phyloP scores from a whole-genome alignment of 2,797 vertebrate genomes.

The Fistularia tabacaria region DNA sequence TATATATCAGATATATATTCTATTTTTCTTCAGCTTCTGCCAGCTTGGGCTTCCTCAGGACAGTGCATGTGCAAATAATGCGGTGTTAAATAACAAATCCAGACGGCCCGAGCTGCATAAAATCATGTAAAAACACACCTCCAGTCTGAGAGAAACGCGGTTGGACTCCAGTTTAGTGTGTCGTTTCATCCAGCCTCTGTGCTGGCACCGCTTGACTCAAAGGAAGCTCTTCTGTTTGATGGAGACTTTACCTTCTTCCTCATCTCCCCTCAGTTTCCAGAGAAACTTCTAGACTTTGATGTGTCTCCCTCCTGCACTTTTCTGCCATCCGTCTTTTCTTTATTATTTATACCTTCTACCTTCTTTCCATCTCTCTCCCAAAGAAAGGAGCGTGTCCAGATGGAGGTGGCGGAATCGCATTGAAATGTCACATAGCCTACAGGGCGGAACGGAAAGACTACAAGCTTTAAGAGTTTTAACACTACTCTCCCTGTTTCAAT shows the following conservation, averaged over 20 bases:
- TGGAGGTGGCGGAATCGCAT: constrained; percentile 52
- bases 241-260: constrained; percentile 62
- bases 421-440: constrained; percentile 30
- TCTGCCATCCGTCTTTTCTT: constrained; percentile 53
- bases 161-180: constrained; percentile 62
- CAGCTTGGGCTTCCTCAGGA: too few species aligned
- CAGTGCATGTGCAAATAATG: too few species aligned
- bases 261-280: constrained; percentile 56
- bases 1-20: too few species aligned
- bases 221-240: constrained; percentile 64
- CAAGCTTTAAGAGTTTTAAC: constrained; percentile 10
- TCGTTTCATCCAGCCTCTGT: constrained; percentile 62
- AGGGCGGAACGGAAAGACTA: constrained; percentile 17
- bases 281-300: constrained; percentile 62
- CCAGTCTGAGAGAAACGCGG: constrained; percentile 38
- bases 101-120: constrained; percentile 20
- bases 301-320: constrained; percentile 51
- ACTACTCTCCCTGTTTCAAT: constrained; percentile 5
- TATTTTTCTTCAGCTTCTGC: too few species aligned
- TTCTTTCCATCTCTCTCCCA: constrained; percentile 28
- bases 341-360: constrained; percentile 14
- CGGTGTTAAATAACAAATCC: not conserved
- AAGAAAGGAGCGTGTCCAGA: constrained; percentile 48
- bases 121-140: constrained; percentile 46
- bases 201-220: constrained; percentile 65